Evolutionary conservation across 2,888 invertebrate species (phyloP), one percentile per base, ranked within the genome.

Genomic region (Pteria penguin): DNA sequence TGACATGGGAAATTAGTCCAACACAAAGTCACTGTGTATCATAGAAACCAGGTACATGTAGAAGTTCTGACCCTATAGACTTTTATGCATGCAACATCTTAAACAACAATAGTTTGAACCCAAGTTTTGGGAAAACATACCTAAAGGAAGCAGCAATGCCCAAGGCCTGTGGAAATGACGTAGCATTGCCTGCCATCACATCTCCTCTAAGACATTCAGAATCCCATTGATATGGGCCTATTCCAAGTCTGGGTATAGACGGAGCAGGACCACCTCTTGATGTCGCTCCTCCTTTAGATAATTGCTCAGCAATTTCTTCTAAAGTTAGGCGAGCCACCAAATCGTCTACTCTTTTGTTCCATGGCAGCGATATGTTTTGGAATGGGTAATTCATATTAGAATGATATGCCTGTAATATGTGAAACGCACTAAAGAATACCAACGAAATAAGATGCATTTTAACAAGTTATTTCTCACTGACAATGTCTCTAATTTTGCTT

Each of bases 121-220:
- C n/a, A n/a, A n/a, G n/a, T n/a, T n/a, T n/a, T n/a, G n/a, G n/a
- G n/a, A n/a, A n/a, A n/a, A n/a, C 74, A 71, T 81, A 90, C 90
- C 88, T 90, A 79, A 90, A 91, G n/a, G 90, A 78, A 11, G 91
- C 90, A 1, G 89, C 89, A 5, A 91, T 81, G 29, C 90, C 90
- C 26, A 91, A 68, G 4, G 91, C 86, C 78, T 91, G 89, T 3
- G 90, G 90, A 68, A 91, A 91, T 1, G 89, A 84, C 2, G 91
- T 91, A 2, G 91, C 89, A 45, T 87, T 81, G 3, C 90, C 90
- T 1, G 89, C 86, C 8, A 76, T 60, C 0, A 86, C 89, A 52
- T 88, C 90, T 2, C 91, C 91, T 11, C 89, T 75, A n/a, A 90
- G 79, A 82, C 91, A 91, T 74, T 91, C 91, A 3, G 90, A 87